Evolutionary conservation across 2,113 vertebrate species (phyloP).

Genomic region (Lophura nycthemera): DNA sequence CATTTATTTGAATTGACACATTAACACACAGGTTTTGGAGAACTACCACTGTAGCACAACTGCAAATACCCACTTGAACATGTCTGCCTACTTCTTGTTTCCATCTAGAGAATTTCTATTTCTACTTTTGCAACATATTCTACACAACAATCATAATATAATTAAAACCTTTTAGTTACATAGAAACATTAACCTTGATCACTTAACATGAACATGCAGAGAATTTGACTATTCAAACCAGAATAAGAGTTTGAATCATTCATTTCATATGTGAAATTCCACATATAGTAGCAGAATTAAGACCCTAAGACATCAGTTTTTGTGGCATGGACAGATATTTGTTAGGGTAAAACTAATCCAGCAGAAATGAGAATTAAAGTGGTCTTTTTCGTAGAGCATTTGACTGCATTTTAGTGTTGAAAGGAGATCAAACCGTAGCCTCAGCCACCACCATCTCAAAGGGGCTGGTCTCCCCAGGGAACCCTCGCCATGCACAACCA

Average conservation of each 20-base stretch:
- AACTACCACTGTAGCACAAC: fast-evolving
- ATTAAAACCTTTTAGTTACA: background rate
- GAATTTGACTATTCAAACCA: background rate
- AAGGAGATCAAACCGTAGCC: background rate
- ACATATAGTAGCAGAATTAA: background rate
- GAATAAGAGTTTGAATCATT: background rate
- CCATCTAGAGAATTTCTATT: background rate
- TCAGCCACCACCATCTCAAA: background rate
- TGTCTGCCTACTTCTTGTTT: background rate
- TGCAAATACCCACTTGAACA: background rate
- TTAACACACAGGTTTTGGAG: background rate
- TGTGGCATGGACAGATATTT: background rate
- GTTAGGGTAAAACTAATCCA: background rate
- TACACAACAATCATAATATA: background rate
- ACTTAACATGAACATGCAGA: background rate
- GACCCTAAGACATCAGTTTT: background rate
- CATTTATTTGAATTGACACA: background rate
- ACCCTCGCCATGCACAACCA: fast-evolving
- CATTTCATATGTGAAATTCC: background rate
- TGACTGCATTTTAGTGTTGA: background rate
- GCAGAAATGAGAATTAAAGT: background rate
- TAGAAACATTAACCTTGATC: background rate
- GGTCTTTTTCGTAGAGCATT: background rate
- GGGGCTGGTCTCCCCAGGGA: background rate
- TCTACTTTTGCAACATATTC: background rate